These are phyloP conservation scores for Pandemis cinnamomeana DNA, from an alignment of 2,888 invertebrate genomes.

Conservation along the genomic window DNA sequence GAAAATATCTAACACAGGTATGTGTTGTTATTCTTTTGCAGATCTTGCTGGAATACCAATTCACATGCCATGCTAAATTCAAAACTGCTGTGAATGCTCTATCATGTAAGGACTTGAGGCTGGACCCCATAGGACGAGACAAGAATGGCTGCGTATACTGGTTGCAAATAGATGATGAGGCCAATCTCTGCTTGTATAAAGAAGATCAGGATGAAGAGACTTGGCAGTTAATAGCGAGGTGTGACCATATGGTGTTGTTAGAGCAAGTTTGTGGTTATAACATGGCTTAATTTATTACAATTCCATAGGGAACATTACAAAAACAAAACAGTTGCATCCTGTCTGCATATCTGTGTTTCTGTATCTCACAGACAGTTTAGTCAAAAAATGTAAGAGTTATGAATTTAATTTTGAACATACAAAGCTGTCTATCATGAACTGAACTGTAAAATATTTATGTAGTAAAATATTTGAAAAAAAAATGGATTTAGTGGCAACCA, in stretches of 20 bases:
- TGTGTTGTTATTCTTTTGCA: constrained; percentile 67
- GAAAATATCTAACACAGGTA: neutral
- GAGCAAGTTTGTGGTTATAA: neutral
- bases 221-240: constrained; percentile 96
- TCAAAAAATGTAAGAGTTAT: no score
- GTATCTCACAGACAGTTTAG: no score
- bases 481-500: no score
- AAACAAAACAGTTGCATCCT: no score
- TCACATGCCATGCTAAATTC: constrained; percentile 97
- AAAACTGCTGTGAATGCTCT: constrained; percentile 93
- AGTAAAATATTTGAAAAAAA: no score
- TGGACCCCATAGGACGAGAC: constrained; percentile 96
- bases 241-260: constrained; percentile 48
- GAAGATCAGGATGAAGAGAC: constrained; percentile 98
- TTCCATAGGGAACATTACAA: no score
- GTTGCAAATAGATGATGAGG: constrained; percentile 94
- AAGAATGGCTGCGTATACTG: constrained; percentile 96
- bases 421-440: no score
- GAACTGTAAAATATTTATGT: no score
- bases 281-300: neutral
- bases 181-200: constrained; percentile 95
- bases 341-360: no score
- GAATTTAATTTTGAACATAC: no score
- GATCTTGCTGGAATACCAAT: constrained; percentile 96
- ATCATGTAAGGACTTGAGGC: constrained; percentile 91